Evolutionary conservation across 37 sponge, comb jelly and placozoan species (phyloP).

Genomic region (Theonella swinhoei): DNA sequence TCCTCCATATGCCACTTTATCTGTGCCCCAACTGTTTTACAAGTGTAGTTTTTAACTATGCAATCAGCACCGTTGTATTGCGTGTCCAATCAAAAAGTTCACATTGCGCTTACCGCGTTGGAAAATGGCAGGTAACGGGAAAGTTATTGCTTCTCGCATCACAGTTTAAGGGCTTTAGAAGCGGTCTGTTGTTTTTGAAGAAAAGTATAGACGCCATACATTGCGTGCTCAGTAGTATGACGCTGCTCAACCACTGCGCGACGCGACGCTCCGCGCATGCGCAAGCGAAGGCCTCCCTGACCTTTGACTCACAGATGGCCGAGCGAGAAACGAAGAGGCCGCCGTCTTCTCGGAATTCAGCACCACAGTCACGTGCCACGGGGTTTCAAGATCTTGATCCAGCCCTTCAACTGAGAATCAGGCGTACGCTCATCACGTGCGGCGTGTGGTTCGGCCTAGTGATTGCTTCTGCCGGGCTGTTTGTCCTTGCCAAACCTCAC

Average conservation of each 20-base stretch:
- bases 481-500: slow-evolving; percentile 57
- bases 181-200: too few relatives aligned
- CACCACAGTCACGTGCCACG: too few relatives aligned
- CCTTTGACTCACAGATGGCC: background rate
- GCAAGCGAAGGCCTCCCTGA: background rate
- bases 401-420: slow-evolving; percentile 44
- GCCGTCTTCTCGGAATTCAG: too few relatives aligned
- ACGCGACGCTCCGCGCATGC: background rate
- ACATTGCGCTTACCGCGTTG: too few relatives aligned
- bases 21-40: background rate
- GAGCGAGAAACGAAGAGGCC: background rate
- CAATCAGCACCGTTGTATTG: too few relatives aligned
- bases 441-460: slow-evolving; percentile 61
- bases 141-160: too few relatives aligned
- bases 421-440: slow-evolving; percentile 28
- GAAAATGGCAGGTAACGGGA: too few relatives aligned
- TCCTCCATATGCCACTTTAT: background rate
- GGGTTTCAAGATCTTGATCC: slow-evolving; percentile 39
- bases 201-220: too few relatives aligned
- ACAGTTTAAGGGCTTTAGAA: too few relatives aligned
- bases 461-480: slow-evolving; percentile 40
- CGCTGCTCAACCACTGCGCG: background rate
- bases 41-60: too few relatives aligned
- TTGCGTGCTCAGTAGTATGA: too few relatives aligned
- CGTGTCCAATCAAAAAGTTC: too few relatives aligned